These are phyloP conservation scores for Poecile montanus DNA, from an alignment of 2,797 vertebrate genomes.

Conservation along the genomic window DNA sequence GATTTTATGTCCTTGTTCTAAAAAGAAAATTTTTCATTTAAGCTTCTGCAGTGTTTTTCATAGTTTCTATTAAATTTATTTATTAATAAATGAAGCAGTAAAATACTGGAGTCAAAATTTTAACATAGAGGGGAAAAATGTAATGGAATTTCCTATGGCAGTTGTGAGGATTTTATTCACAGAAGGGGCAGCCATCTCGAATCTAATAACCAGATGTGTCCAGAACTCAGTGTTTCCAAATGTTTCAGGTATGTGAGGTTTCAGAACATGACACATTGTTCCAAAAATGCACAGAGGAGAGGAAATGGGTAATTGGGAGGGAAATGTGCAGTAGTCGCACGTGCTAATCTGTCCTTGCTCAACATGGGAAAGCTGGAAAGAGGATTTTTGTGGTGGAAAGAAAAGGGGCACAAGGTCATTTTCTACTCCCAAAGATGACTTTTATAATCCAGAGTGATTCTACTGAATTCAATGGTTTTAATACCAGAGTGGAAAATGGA, in stretches of 20 bases:
- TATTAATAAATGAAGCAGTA: not conserved
- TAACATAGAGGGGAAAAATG: not conserved
- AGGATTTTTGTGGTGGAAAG: slow-evolving; percentile 1
- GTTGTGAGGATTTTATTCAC: not conserved
- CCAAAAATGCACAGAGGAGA: slow-evolving; percentile 33
- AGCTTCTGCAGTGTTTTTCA: not conserved
- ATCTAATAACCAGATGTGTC: slow-evolving; percentile 41
- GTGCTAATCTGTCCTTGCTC: not conserved
- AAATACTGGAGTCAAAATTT: not conserved
- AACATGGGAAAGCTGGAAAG: slow-evolving; percentile 2
- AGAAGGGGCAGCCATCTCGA: not conserved
- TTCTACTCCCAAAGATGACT: not conserved
- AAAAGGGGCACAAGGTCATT: slow-evolving; percentile 1
- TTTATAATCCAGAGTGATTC: not conserved
- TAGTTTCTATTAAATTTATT: not conserved
- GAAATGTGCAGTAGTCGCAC: not conserved
- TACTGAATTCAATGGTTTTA: slow-evolving; percentile 1
- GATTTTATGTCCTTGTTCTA: not conserved
- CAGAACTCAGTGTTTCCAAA: slow-evolving; percentile 27
- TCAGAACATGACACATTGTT: not conserved
- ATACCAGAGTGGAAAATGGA: not conserved
- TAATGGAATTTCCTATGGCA: not conserved
- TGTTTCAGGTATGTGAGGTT: slow-evolving; percentile 43
- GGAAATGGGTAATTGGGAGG: slow-evolving; percentile 33
- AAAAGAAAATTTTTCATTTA: not conserved